Conservation (phyloP, 2,797 vertebrate species). For the Coracias cyanogaster region DNA sequence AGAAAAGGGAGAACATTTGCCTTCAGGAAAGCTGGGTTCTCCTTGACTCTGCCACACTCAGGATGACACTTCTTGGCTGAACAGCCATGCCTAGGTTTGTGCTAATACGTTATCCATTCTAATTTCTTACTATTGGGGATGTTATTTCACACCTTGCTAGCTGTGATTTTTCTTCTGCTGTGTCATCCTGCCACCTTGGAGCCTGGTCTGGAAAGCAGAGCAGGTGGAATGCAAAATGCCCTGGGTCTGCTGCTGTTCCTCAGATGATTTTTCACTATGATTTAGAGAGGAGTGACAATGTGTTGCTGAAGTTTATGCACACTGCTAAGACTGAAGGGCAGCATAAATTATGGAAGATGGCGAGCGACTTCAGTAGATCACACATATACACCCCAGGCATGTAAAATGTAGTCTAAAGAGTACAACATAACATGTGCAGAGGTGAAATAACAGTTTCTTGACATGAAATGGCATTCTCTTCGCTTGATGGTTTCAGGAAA, state of each 20-base stretch:
- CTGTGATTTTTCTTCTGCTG: conserved; percentile 7
- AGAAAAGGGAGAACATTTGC: neutral
- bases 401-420: conserved; percentile 17
- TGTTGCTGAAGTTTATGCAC: neutral
- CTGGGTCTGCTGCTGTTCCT: neutral
- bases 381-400: neutral
- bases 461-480: neutral
- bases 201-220: neutral
- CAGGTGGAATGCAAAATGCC: neutral
- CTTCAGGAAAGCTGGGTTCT: neutral
- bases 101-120: neutral
- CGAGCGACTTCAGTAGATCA: neutral
- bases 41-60: neutral
- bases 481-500: neutral
- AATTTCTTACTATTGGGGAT: neutral
- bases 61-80: neutral
- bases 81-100: neutral
- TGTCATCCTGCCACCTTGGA: neutral
- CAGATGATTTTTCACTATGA: conserved; percentile 31
- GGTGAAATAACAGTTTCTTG: neutral
- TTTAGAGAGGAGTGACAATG: conserved; percentile 28
- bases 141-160: neutral
- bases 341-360: conserved; percentile 46
- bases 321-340: conserved; percentile 21
- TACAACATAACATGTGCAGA: neutral